Base-by-base conservation (phyloP, 2,888 invertebrate species). In the Cerceris rybyensis region DNA sequence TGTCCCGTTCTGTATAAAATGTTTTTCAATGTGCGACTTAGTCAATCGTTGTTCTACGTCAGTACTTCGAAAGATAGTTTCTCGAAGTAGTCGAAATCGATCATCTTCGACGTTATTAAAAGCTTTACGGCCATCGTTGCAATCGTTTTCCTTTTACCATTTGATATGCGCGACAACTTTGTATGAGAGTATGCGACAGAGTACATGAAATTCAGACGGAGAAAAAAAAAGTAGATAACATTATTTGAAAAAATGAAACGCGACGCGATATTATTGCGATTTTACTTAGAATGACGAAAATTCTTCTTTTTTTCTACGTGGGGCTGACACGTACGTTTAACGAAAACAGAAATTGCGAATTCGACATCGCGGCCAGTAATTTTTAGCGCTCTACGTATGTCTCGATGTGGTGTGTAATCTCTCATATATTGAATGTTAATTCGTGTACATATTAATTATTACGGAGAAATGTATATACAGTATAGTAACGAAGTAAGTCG, bases 371-470 rank as follows among this genome's bases (percentile, higher is more conserved):
- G 91, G 90, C 90, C 92, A 91, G 90, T 91, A 90, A 88, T 65
- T 75, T 86, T 85, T 86, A 83, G 83, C 75, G 82, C 82, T 86
- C 79, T 86, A 86, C 59, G 75, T 83, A 84, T 78, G 83, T 85
- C 83, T 86, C 81, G 74, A 86, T 88, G 88, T 88, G 86, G 85
- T 88, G 82, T 87, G 87, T 88, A 88, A 88, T 86, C 81, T 86
- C 82, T 85, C 84, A 83, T 86, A 85, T 88, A 84, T 84, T 88
- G 82, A 88, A 88, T 90, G 88, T 90, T 84, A 84, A 88, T 89
- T 89, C 84, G 83, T 91, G 91, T 91, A 91, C 86, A 91, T 92
- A 91, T 89, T 89, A 90, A 90, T 90, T 89, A 88, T 88, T 87
- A 87, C 86, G 80, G 80, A 76, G 83, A 85, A 83, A 85, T 89